phyloP scores from a whole-genome alignment of 2,113 vertebrate genomes.

The Istiophorus platypterus region DNA sequence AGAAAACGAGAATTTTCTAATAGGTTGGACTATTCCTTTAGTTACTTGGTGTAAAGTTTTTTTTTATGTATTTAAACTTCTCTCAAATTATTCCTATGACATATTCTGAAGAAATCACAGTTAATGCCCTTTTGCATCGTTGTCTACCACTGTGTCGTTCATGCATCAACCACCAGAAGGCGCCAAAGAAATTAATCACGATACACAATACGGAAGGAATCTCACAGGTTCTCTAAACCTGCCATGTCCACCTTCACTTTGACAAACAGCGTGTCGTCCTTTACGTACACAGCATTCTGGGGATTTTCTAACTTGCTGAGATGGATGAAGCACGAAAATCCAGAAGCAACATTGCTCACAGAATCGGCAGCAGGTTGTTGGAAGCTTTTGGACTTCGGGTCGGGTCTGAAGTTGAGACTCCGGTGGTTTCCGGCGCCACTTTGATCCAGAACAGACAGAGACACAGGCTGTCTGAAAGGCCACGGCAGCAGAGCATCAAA shows the following conservation, averaged over 20 bases:
- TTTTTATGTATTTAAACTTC: background rate
- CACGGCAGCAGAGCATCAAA: conserved; percentile 92
- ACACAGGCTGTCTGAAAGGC: conserved; percentile 92
- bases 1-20: no score
- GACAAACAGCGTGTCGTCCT: conserved; percentile 60
- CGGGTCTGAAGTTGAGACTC: conserved; percentile 58
- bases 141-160: background rate
- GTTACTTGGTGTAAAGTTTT: no score
- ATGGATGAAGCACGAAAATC: conserved; percentile 54
- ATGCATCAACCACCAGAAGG: background rate
- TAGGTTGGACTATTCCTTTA: no score
- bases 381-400: conserved; percentile 49
- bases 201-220: background rate
- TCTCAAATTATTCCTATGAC: background rate
- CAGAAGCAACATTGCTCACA: conserved; percentile 45
- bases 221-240: conserved; percentile 45
- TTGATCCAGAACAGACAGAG: conserved; percentile 65
- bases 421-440: conserved; percentile 51
- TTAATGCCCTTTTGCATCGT: background rate
- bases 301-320: conserved; percentile 15
- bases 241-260: conserved; percentile 65
- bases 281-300: conserved; percentile 26
- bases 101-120: background rate
- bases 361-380: conserved; percentile 8
- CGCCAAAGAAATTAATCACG: background rate